A percentile compares a stretch with the other conserved stretches of the same genome.
Conservation (phyloP, 2,113 vertebrate genomes). For the Recurvirostra avosetta region DNA sequence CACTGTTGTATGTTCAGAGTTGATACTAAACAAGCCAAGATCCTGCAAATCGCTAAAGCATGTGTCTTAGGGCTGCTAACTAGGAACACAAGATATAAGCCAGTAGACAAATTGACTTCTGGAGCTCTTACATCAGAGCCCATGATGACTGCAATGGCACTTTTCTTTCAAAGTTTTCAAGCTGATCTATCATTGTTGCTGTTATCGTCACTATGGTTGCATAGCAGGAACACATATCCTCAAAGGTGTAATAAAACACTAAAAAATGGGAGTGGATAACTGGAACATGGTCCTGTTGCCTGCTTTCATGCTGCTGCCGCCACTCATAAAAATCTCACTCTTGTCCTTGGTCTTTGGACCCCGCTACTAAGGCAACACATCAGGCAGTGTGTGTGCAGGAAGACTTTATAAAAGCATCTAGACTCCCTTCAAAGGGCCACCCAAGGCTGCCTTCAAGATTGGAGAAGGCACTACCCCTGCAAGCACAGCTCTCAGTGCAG, state of each 20-base stretch:
- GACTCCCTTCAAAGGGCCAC: background rate
- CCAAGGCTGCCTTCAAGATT: background rate
- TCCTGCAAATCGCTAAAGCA: background rate
- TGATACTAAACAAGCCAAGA: background rate
- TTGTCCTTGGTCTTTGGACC: conserved; percentile 42
- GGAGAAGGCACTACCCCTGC: background rate
- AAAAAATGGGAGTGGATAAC: background rate
- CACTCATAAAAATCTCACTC: background rate
- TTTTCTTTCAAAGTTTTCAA: background rate
- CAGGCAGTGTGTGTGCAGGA: background rate
- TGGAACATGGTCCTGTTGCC: background rate
- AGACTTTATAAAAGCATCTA: background rate
- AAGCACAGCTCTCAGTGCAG: background rate
- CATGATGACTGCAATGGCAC: background rate
- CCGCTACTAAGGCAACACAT: background rate
- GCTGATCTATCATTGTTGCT: background rate
- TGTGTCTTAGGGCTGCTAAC: background rate
- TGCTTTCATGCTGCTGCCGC: background rate
- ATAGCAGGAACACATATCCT: background rate
- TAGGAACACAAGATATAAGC: background rate
- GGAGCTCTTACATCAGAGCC: background rate
- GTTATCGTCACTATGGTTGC: background rate
- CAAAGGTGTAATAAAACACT: conserved; percentile 44
- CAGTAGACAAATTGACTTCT: background rate
- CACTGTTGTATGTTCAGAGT: background rate